Evolutionary conservation across 2,113 vertebrate genomes (phyloP).

Genomic region (Clupea harengus): DNA sequence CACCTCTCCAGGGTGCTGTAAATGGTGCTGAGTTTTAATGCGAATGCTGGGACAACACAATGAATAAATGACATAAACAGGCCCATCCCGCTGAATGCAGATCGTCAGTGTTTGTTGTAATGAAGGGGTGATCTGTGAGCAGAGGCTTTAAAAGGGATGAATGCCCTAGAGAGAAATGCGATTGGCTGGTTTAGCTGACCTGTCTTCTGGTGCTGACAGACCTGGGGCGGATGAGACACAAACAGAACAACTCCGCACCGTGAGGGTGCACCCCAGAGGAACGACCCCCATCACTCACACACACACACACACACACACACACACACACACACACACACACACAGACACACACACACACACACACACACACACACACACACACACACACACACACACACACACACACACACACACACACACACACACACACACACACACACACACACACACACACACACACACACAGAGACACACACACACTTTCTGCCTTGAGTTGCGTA

Average conservation of each 20-base stretch:
- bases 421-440: too few species aligned
- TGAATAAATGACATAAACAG: neutral
- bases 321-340: too few species aligned
- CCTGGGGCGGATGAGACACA: neutral
- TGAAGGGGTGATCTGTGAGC: too few species aligned
- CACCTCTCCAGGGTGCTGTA: neutral
- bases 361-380: neutral
- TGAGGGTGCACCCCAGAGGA: too few species aligned
- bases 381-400: neutral
- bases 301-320: neutral
- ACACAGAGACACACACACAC: too few species aligned
- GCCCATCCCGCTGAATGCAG: neutral
- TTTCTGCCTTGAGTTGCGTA: too few species aligned
- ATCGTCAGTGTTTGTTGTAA: too few species aligned
- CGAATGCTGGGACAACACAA: neutral
- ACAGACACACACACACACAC: too few species aligned
- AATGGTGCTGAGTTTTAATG: neutral
- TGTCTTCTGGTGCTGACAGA: neutral
- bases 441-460: too few species aligned
- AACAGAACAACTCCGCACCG: neutral
- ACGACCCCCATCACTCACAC: neutral
- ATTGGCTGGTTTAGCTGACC: neutral
- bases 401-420: too few species aligned
- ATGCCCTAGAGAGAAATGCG: neutral
- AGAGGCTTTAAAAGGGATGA: neutral